Evolutionary conservation across 2,797 vertebrate species (phyloP).

Genomic region (Urosaurus nigricauda): DNA sequence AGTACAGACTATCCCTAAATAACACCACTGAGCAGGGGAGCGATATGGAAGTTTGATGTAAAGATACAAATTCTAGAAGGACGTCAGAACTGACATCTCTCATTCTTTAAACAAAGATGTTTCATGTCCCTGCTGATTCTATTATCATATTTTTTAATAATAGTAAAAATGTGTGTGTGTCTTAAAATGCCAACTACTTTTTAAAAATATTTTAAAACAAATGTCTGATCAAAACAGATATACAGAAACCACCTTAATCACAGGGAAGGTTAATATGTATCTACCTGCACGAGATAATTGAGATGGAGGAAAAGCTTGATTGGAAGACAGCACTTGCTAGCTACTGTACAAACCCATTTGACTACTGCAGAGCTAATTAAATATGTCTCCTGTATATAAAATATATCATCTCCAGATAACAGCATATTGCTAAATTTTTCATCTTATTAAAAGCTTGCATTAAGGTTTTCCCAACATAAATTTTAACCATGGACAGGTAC

Average conservation of each 20-base stretch:
- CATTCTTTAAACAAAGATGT: neutral
- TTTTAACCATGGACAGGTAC: constrained; percentile 82
- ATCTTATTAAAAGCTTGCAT: constrained; percentile 87
- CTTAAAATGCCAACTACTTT: constrained; percentile 21
- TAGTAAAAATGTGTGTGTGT: constrained; percentile 24
- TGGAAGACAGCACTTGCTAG: constrained; percentile 65
- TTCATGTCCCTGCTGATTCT: neutral
- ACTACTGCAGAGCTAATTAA: constrained; percentile 85
- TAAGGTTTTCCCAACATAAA: constrained; percentile 86
- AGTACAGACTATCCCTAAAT: no score
- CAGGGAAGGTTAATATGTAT: constrained; percentile 74
- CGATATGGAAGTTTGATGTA: neutral
- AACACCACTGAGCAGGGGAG: neutral
- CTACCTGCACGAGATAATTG: constrained; percentile 66
- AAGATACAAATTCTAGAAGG: neutral
- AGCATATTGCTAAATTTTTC: constrained; percentile 85
- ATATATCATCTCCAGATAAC: constrained; percentile 86
- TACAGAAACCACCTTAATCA: constrained; percentile 60
- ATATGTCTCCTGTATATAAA: constrained; percentile 84
- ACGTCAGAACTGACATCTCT: neutral
- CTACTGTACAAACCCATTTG: constrained; percentile 77
- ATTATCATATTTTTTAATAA: neutral
- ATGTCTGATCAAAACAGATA: constrained; percentile 67
- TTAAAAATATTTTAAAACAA: constrained; percentile 52
- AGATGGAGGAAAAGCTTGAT: constrained; percentile 65